Conservation (phyloP, 1,140 invertebrate genomes). For the Coelopa frigida region DNA sequence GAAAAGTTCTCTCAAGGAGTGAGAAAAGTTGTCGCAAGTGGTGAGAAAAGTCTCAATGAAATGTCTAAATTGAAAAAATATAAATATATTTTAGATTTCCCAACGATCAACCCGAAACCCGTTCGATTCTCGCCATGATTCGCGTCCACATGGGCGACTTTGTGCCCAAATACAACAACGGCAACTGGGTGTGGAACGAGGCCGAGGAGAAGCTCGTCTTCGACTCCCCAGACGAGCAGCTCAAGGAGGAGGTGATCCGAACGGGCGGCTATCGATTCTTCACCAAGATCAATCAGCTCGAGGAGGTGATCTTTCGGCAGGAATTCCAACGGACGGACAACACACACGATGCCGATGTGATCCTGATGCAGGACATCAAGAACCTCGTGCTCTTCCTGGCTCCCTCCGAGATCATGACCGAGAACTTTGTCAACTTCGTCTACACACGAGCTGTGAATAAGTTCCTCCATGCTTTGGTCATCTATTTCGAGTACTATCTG, state of each 20-base stretch:
- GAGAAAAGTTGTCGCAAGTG: too few species aligned
- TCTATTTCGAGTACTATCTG: conserved; percentile 40
- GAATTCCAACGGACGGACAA: conserved; percentile 18
- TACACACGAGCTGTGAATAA: conserved; percentile 25
- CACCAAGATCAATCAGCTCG: conserved; percentile 28
- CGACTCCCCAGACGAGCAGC: conserved; percentile 20
- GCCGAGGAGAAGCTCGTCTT: conserved; percentile 24
- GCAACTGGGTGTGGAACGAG: conserved; percentile 32
- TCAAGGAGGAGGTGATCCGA: conserved; percentile 22
- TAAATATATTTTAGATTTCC: too few species aligned
- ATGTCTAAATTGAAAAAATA: too few species aligned
- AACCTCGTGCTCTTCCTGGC: conserved; percentile 34
- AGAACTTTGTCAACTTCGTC: conserved; percentile 30
- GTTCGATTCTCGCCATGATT: too few species aligned
- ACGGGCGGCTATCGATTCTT: conserved; percentile 29
- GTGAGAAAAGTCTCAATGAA: too few species aligned
- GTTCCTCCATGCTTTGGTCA: conserved; percentile 31
- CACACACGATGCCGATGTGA: conserved; percentile 26
- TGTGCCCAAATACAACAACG: conserved; percentile 28
- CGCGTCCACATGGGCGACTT: conserved; percentile 12
- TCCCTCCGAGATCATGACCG: conserved; percentile 23
- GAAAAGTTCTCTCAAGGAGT: too few species aligned
- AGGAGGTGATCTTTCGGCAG: conserved; percentile 34
- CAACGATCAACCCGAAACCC: too few species aligned
- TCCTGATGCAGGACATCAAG: conserved; percentile 32